Conservation (phyloP, 2,888 invertebrate species). For the Callyntrura sp. region DNA sequence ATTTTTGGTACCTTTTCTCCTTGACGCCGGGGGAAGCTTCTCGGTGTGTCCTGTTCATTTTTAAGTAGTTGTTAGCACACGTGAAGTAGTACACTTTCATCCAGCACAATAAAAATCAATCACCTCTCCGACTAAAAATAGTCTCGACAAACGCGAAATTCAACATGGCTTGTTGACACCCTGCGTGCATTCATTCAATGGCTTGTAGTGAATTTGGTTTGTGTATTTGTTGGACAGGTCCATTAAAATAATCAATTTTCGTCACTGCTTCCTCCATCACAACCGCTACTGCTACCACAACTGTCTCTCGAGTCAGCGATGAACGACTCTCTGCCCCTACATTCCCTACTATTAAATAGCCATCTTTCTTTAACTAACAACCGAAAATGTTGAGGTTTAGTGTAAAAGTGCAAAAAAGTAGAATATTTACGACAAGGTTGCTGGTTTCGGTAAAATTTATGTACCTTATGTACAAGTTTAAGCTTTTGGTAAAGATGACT, state of each 20-base stretch:
- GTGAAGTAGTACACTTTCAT: conserved; percentile 24
- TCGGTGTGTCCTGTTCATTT: conserved; percentile 39
- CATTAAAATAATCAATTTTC: conserved; percentile 81
- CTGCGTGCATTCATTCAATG: conserved; percentile 56
- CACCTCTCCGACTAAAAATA: conserved; percentile 66
- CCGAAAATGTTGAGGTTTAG: conserved; percentile 55
- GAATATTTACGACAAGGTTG: conserved; percentile 66
- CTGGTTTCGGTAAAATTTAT: conserved; percentile 64
- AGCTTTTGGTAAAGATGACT: conserved; percentile 69
- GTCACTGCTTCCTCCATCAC: conserved; percentile 84
- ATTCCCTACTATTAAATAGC: conserved; percentile 26
- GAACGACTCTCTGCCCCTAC: conserved; percentile 70
- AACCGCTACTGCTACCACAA: conserved; percentile 85
- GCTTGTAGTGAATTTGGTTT: conserved; percentile 57
- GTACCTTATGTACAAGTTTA: conserved; percentile 71
- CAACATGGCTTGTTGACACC: conserved; percentile 58
- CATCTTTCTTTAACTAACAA: conserved; percentile 38
- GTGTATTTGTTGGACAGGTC: conserved; percentile 75
- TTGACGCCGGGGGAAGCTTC: background rate
- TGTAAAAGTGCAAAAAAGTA: conserved; percentile 41
- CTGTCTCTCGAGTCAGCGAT: conserved; percentile 79
- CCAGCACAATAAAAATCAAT: conserved; percentile 63
- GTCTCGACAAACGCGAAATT: conserved; percentile 40
- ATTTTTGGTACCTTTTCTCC: background rate
- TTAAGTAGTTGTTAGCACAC: conserved; percentile 32